A percentile compares a stretch with the other conserved stretches of the same genome.
Evolutionary conservation across 2,113 vertebrate genomes (phyloP).

Genomic region (Protobothrops flavoviridis): DNA sequence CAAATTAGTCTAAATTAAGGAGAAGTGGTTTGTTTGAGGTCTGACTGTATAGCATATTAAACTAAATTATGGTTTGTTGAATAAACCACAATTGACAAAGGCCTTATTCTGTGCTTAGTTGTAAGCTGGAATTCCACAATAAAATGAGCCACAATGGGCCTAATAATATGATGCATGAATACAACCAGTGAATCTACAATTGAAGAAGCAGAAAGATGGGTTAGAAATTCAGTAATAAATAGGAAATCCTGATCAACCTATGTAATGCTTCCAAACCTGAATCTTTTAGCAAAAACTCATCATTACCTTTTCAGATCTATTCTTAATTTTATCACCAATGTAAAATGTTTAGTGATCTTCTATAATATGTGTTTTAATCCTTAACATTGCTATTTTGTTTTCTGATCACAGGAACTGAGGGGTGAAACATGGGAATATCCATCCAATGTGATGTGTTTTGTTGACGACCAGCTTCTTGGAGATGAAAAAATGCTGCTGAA

Average conservation of each 20-base stretch:
- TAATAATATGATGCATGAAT: background rate
- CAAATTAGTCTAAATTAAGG: conserved; percentile 17
- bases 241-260: background rate
- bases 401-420: conserved; percentile 75
- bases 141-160: background rate
- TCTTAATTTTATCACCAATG: background rate
- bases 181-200: background rate
- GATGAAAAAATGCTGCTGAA: conserved; percentile 72
- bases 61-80: background rate
- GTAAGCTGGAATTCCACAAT: background rate
- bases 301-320: background rate
- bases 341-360: background rate
- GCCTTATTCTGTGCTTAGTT: background rate
- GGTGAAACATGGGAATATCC: conserved; percentile 80
- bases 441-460: conserved; percentile 80
- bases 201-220: background rate
- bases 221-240: background rate
- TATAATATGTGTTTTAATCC: background rate
- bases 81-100: background rate
- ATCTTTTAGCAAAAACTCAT: background rate
- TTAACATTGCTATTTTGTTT: conserved; percentile 18
- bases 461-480: conserved; percentile 78
- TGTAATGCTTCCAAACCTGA: background rate
- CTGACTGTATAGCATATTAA: background rate
- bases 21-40: background rate